Evolutionary conservation across 2,113 vertebrate genomes (phyloP).

Genomic region (Sakesphorus luctuosus): DNA sequence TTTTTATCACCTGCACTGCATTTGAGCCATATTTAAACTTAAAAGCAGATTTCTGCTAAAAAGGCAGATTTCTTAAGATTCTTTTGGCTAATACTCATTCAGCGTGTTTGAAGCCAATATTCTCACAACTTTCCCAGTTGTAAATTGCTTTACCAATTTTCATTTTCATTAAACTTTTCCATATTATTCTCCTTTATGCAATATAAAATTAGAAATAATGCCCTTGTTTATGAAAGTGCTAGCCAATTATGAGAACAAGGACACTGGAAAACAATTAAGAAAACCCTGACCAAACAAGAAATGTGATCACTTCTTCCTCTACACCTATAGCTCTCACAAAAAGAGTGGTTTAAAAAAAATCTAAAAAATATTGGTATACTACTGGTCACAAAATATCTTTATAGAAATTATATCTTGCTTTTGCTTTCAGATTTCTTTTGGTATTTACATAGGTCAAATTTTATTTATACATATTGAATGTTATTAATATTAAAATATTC

Average conservation of each 20-base stretch:
- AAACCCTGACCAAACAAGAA: not conserved
- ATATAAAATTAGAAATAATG: not conserved
- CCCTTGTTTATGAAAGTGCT: constrained; percentile 9
- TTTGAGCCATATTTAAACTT: not conserved
- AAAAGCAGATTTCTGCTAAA: constrained; percentile 26
- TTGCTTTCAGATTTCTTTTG: not conserved
- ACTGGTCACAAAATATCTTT: not conserved
- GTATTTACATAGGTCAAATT: not conserved
- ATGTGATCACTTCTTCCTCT: not conserved
- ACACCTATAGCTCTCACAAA: not conserved
- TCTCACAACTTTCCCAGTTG: not conserved
- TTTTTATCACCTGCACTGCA: not conserved
- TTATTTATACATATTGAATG: not conserved
- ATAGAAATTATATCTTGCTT: not conserved
- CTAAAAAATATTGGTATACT: not conserved
- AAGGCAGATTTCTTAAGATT: constrained; percentile 3
- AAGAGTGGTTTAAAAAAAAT: not conserved
- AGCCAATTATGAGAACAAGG: not conserved
- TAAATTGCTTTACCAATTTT: constrained; percentile 26
- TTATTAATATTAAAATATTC: not conserved
- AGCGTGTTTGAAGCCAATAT: not conserved
- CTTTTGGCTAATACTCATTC: not conserved
- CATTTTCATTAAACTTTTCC: constrained; percentile 8
- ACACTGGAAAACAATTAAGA: not conserved
- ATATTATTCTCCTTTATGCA: not conserved